Evolutionary conservation across 2,797 vertebrate species (phyloP).

Genomic region (Chaetophractus vellerosus): DNA sequence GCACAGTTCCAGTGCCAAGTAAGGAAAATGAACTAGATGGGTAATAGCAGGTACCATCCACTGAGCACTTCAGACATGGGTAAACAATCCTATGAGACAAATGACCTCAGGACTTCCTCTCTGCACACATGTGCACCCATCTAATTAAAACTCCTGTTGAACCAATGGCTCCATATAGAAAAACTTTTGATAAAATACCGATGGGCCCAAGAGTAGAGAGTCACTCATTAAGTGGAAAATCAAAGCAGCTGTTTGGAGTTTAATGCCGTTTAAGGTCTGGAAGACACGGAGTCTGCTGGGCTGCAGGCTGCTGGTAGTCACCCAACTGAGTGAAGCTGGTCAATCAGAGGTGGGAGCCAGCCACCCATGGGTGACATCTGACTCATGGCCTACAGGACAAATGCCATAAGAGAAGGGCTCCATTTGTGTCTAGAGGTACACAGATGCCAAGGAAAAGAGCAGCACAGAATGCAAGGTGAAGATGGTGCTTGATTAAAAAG

Average conservation of each 20-base stretch:
- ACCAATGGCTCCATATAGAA: not conserved
- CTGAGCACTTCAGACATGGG: not conserved
- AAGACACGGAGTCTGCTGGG: not conserved
- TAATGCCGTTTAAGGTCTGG: not conserved
- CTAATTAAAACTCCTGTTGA: not conserved
- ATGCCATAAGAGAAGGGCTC: not conserved
- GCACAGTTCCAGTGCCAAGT: not conserved
- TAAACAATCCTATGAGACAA: not conserved
- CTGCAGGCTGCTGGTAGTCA: not conserved
- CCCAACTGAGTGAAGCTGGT: not conserved
- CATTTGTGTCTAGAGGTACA: not conserved
- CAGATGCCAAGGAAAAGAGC: not conserved
- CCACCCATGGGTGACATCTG: not conserved
- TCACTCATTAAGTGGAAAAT: not conserved
- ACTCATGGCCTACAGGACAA: not conserved
- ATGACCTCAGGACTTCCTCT: not conserved
- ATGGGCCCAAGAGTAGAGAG: not conserved
- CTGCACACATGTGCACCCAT: not conserved
- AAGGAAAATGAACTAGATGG: not conserved
- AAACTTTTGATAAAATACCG: not conserved
- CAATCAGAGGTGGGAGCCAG: not conserved
- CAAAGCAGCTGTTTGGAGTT: not conserved
- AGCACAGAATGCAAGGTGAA: not conserved
- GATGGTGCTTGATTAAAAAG: not conserved
- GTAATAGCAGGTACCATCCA: not conserved